Evolutionary conservation across 2,888 invertebrate species (phyloP).

Genomic region (Peribatodes rhomboidaria): DNA sequence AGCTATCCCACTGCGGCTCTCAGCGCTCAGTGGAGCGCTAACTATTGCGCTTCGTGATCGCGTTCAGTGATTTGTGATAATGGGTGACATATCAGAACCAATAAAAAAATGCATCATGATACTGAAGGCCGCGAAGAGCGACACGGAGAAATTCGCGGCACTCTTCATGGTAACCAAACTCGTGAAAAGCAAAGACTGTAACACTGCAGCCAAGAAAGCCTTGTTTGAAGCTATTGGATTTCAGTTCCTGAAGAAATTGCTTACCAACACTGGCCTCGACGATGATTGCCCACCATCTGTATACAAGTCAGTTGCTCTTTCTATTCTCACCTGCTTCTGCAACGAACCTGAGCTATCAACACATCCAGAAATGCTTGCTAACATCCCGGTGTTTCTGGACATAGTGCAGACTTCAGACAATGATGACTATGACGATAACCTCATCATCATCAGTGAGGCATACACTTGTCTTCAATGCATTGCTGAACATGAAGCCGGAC

Average conservation of each 20-base stretch:
- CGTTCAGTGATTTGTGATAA: conserved; percentile 74
- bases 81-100: conserved; percentile 90
- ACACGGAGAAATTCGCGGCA: conserved; percentile 96
- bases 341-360: conserved; percentile 92
- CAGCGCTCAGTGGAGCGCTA: conserved; percentile 80
- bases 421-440: conserved; percentile 93
- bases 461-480: conserved; percentile 94
- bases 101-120: conserved; percentile 94
- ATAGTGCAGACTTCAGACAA: conserved; percentile 94
- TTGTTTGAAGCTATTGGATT: conserved; percentile 96
- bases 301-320: conserved; percentile 96
- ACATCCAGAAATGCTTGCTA: conserved; percentile 93
- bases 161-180: conserved; percentile 97
- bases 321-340: conserved; percentile 95
- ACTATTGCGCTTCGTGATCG: conserved; percentile 78
- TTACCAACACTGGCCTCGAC: conserved; percentile 91
- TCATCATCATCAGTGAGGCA: conserved; percentile 95
- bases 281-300: conserved; percentile 96
- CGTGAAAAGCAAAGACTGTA: conserved; percentile 94
- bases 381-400: conserved; percentile 93
- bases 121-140: conserved; percentile 92
- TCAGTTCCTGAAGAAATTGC: conserved; percentile 92
- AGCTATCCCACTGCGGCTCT: conserved; percentile 72
- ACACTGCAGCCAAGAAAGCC: conserved; percentile 90
- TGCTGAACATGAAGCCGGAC: conserved; percentile 92